Evolutionary conservation across 2,888 invertebrate species (phyloP), one percentile per base, ranked within the genome.

Genomic region (Heliconius hortense): DNA sequence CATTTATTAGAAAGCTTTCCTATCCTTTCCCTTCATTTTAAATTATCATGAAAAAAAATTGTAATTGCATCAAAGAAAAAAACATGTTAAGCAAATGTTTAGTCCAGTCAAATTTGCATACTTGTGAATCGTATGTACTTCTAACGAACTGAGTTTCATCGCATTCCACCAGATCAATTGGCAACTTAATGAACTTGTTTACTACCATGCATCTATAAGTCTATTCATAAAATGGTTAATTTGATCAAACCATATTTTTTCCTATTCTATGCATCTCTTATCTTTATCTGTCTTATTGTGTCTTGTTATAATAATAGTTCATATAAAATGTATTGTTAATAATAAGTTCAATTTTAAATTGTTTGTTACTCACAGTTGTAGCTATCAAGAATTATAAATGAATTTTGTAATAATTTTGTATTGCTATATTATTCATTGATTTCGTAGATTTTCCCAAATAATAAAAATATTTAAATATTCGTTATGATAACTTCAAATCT

Each of bases 121-220:
- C 48, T 11, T 18, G 21, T 64, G 39, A 66, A 66, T 43, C 21
- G 24, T 35, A 35, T 35, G 35, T 39, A 48, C 4, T 48, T 68
- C 28, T 67, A 48, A 68, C 28, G 67, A 48, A 48, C 28, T 68
- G 48, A 68, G 48, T 68, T 68, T 48, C 24, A 68, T 73, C 53
- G 62, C 73, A 74, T 77, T 71, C 64, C 71, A 64, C 48, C 10
- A 67, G 68, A 78, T 80, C 82, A 80, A 85, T 84, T 83, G 83
- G 79, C 79, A 81, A 86, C 81, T 81, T 82, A 82, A 85, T 83
- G 75, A 83, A 81, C 75, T 82, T 84, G 85, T 86, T 86, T 84
- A 85, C 81, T 28, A 35, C 64, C 84, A 82, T 83, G 80, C 79
- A 81, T 31, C 53, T 15, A 11, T n/a, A 77, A 81, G 78, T 72